A percentile compares a stretch with the other conserved stretches of the same genome.
Evolutionary conservation across 2,888 invertebrate genomes (phyloP).

Genomic region (Leptinotarsa tumamoca): DNA sequence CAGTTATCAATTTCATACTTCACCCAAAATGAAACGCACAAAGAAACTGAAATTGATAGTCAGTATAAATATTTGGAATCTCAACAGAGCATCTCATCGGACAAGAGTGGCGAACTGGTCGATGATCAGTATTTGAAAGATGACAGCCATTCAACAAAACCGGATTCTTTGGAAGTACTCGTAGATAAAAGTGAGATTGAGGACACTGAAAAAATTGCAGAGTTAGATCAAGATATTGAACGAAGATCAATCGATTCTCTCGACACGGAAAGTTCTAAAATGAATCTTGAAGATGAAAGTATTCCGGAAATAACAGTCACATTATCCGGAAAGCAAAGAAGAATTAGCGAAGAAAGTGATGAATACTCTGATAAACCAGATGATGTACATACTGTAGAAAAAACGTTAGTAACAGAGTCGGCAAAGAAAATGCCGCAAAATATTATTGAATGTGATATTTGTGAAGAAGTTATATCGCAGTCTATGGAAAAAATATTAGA

Average conservation of each 20-base stretch:
- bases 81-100: constrained; percentile 60
- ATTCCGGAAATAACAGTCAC: constrained; percentile 66
- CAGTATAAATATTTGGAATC: constrained; percentile 58
- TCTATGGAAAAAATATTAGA: too few species aligned
- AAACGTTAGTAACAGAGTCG: constrained; percentile 50
- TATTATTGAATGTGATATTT: too few species aligned
- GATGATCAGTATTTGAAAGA: constrained; percentile 39
- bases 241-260: constrained; percentile 60
- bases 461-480: too few species aligned
- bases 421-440: constrained; percentile 42
- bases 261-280: constrained; percentile 55
- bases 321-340: constrained; percentile 64
- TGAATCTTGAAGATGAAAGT: constrained; percentile 52
- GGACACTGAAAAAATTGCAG: constrained; percentile 67
- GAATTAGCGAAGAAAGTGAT: constrained; percentile 65
- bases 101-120: constrained; percentile 46
- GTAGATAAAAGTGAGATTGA: constrained; percentile 69
- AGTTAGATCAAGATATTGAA: constrained; percentile 65
- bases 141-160: constrained; percentile 61
- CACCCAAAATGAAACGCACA: constrained; percentile 53
- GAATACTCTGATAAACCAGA: constrained; percentile 54
- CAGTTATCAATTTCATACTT: constrained; percentile 48
- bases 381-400: constrained; percentile 29
- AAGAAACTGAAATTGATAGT: constrained; percentile 54
- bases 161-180: constrained; percentile 68